phyloP scores from a whole-genome alignment of 1,140 invertebrate species.

The Pygmarrhopalites habei region DNA sequence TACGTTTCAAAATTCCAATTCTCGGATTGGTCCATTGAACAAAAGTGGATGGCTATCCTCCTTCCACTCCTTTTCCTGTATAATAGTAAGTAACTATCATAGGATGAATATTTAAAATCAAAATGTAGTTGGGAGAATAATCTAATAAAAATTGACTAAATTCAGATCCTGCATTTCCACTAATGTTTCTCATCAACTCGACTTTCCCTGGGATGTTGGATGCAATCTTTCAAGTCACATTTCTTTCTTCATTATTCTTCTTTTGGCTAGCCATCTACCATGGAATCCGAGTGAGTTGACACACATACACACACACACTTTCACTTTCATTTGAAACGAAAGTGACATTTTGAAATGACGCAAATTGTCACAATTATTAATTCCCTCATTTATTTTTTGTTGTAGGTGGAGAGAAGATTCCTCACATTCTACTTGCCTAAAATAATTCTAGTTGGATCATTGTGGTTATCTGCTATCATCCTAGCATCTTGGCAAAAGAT shows the following conservation, averaged over 20 bases:
- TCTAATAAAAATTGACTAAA: conserved; percentile 7
- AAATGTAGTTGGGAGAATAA: neutral
- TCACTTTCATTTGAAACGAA: no score
- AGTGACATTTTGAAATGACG: no score
- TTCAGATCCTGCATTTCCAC: conserved; percentile 86
- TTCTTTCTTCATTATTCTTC: conserved; percentile 75
- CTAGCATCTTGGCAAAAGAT: conserved; percentile 82
- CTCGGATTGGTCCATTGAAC: conserved; percentile 94
- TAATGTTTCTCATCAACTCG: conserved; percentile 80
- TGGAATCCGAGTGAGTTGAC: conserved; percentile 69
- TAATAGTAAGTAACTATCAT: conserved; percentile 62
- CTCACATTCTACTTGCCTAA: conserved; percentile 87
- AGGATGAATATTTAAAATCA: neutral
- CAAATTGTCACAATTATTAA: no score
- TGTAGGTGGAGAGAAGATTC: conserved; percentile 76
- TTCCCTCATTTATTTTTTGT: neutral
- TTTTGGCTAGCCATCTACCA: conserved; percentile 95
- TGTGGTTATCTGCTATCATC: conserved; percentile 79
- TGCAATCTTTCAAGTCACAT: conserved; percentile 80
- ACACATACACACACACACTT: neutral
- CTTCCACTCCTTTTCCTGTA: conserved; percentile 83
- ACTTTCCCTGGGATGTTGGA: conserved; percentile 86
- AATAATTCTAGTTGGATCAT: conserved; percentile 71
- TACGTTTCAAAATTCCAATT: conserved; percentile 81
- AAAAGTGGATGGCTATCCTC: conserved; percentile 88